These are phyloP conservation scores for Microplitis deprimator DNA, from an alignment of 2,888 invertebrate species.

Conservation along the genomic window DNA sequence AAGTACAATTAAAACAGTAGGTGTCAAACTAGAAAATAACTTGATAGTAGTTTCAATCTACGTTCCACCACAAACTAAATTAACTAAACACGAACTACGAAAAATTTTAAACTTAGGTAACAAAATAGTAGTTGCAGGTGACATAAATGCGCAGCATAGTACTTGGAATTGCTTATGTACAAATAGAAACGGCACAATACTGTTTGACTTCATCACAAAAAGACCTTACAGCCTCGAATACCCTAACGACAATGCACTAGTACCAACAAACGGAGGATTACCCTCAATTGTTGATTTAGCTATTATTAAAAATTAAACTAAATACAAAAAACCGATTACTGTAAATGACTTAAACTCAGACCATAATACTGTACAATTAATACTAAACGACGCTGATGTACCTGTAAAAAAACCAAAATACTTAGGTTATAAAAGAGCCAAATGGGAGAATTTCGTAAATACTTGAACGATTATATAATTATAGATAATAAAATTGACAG, in stretches of 20 bases:
- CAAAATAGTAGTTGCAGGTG: constrained; percentile 36
- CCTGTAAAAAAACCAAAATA: not conserved
- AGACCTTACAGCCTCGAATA: constrained; percentile 3
- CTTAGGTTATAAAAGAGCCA: constrained; percentile 16
- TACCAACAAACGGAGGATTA: constrained; percentile 37
- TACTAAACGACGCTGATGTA: not conserved
- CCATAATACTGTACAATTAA: constrained; percentile 28
- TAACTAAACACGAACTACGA: constrained; percentile 23
- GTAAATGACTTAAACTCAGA: constrained; percentile 17
- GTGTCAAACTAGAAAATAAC: no score
- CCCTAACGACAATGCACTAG: constrained; percentile 38
- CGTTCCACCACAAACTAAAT: no score
- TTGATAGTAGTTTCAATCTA: no score
- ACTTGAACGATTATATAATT: not conserved
- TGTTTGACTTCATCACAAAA: constrained; percentile 35
- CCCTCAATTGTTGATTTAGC: constrained; percentile 9
- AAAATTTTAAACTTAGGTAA: constrained; percentile 20
- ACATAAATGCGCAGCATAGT: constrained; percentile 46
- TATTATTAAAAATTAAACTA: constrained; percentile 9
- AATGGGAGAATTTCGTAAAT: not conserved
- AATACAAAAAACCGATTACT: not conserved
- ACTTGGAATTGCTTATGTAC: constrained; percentile 42
- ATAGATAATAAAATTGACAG: not conserved
- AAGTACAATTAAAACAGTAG: no score
- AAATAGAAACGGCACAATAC: constrained; percentile 45